Evolutionary conservation across 2,888 invertebrate genomes (phyloP).

Genomic region (Plebejus melissa): DNA sequence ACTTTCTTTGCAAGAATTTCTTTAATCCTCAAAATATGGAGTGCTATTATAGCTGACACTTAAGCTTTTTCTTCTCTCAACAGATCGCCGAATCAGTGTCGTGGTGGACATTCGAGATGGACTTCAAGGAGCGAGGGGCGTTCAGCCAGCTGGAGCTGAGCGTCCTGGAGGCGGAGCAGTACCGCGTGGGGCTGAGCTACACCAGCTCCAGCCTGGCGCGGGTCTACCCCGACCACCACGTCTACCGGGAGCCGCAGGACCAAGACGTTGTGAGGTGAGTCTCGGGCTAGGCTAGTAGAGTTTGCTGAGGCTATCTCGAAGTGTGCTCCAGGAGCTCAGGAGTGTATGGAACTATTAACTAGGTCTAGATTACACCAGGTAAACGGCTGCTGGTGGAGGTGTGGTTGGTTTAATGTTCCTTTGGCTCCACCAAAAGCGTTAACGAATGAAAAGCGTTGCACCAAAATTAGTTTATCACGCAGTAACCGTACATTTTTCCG

Average conservation of each 20-base stretch:
- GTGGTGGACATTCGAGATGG: slow-evolving; percentile 53
- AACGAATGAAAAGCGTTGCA: no score
- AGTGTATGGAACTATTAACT: no score
- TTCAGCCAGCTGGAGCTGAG: slow-evolving; percentile 66
- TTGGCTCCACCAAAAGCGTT: no score
- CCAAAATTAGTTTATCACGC: no score
- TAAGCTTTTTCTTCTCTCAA: not conserved
- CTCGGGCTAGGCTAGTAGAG: not conserved
- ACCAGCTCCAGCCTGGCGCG: slow-evolving; percentile 58
- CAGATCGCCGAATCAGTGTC: slow-evolving; percentile 70
- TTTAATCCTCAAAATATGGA: no score
- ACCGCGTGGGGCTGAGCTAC: slow-evolving; percentile 60
- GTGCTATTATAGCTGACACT: no score
- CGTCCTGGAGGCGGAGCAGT: slow-evolving; percentile 59
- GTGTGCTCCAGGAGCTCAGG: no score
- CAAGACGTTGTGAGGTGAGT: slow-evolving; percentile 53
- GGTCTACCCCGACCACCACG: slow-evolving; percentile 56
- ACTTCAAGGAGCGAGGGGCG: slow-evolving; percentile 65
- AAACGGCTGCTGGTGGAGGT: no score
- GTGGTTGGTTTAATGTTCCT: no score
- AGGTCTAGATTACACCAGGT: no score
- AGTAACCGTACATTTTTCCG: no score
- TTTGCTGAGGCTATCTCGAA: not conserved
- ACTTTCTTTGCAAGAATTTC: no score
- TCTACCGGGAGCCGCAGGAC: slow-evolving; percentile 53